These are phyloP conservation scores for Leptinotarsa tumamoca DNA, from an alignment of 2,888 invertebrate species.

Conservation along the genomic window DNA sequence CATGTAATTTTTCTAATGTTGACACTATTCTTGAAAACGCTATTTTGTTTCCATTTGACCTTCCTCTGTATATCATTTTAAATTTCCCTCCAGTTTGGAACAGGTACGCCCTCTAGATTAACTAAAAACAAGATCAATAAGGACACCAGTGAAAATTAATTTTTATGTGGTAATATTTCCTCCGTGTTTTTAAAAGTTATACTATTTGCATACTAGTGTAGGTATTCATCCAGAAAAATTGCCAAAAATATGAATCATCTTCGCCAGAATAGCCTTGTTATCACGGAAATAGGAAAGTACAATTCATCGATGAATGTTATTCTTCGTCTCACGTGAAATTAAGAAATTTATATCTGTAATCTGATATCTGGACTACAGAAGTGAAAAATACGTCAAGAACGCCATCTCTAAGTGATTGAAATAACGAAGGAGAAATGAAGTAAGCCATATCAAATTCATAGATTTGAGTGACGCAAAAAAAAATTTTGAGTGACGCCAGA, in stretches of 20 bases:
- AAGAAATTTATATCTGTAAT: neutral
- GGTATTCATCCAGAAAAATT: neutral
- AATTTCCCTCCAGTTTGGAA: neutral
- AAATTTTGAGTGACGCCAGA: no score
- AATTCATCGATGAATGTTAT: neutral
- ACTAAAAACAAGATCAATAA: conserved; percentile 1
- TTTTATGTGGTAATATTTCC: neutral
- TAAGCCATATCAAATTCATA: neutral
- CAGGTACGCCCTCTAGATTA: neutral
- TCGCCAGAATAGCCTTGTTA: neutral
- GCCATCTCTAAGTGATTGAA: neutral
- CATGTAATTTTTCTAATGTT: no score
- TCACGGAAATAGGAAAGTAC: neutral
- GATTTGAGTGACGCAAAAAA: no score
- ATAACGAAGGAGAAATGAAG: neutral
- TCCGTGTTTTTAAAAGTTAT: neutral
- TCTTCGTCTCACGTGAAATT: neutral
- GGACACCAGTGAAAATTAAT: neutral
- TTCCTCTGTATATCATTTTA: neutral
- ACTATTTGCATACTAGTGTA: neutral
- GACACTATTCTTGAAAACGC: no score
- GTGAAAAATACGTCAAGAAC: neutral
- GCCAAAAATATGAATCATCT: neutral
- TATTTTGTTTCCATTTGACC: no score
- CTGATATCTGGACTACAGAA: neutral